Percentiles rank a stretch among this genome's conserved stretches.
These are phyloP conservation scores for Porites cylindrica DNA, from an alignment of 92 coral and sea anemone species.

Conservation along the genomic window DNA sequence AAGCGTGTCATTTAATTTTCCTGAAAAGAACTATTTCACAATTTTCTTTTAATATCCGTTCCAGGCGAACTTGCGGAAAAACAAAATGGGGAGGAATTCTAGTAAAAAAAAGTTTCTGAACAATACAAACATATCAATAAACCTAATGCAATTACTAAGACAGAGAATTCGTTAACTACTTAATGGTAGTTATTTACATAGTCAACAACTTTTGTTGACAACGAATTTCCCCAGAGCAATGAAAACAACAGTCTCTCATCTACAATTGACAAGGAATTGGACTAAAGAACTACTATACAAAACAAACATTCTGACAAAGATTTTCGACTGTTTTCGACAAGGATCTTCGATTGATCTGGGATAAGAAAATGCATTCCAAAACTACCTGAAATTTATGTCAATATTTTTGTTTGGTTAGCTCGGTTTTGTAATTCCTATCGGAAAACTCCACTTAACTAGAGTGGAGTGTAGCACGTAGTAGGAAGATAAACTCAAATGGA, in stretches of 20 bases:
- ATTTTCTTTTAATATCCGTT: too few relatives aligned
- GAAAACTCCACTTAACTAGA: not conserved
- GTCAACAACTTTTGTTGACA: constrained; percentile 5
- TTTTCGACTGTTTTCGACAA: too few relatives aligned
- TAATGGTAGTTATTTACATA: not conserved
- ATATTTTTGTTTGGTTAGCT: constrained; percentile 22
- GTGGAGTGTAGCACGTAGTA: constrained; percentile 13
- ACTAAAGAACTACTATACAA: not conserved
- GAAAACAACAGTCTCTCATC: not conserved
- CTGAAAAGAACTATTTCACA: too few relatives aligned
- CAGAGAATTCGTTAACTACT: not conserved
- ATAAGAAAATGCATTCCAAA: constrained; percentile 26
- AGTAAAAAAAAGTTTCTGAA: too few relatives aligned
- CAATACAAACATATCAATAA: not conserved
- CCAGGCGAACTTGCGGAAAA: too few relatives aligned
- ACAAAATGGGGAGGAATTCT: too few relatives aligned
- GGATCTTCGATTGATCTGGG: constrained; percentile 3
- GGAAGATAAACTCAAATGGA: not conserved
- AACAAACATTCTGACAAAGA: constrained; percentile 6
- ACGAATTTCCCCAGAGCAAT: not conserved
- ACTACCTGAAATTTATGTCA: constrained; percentile 34
- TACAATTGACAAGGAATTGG: not conserved
- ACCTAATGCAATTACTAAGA: not conserved
- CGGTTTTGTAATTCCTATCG: constrained; percentile 13
- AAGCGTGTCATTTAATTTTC: too few relatives aligned